Base-by-base conservation (phyloP, 2,888 invertebrate genomes). In the Watsonalla cultraria region DNA sequence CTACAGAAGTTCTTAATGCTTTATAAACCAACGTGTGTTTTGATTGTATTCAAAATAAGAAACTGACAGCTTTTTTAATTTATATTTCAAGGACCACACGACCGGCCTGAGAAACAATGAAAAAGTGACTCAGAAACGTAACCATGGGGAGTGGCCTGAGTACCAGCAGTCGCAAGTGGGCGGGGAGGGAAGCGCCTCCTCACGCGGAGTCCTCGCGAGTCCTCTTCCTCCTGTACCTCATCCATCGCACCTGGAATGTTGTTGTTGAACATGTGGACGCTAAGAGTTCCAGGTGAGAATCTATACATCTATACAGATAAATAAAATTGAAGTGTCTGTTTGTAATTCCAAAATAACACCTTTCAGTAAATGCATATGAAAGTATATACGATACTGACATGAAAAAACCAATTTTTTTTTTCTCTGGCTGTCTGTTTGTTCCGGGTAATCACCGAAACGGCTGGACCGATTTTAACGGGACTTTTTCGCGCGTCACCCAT, bases 171-270 rank as follows among this genome's bases (percentile, higher is more conserved):
- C 74, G 80, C 54, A 82, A 76, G 59, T 80, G 82, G 79, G 66
- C 72, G 33, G 53, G 57, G 52, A 65, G 72, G 15, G 80, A 84
- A 51, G 66, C 72, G 1, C 82, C 84, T 9, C 80, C 82, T 0
- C 76, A 84, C 34, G 89, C 91, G 0, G 93, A 93, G 76, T 92
- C 92, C 5, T 93, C 93, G 6, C 81, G 93, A 52, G 90, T 93
- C 5, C 87, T 94, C 52, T 94, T 94, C 72, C 86, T 94, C 58
- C 82, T 94, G 64, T 93, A 94, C 76, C 85, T 94, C 56, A 93
- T 94, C 66, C 93, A 94, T 68, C 92, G 94, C 61, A 94, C 94
- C 11, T 94, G 94, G 94, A 93, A 92, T 70, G 92, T 94, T 11
- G 92, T 94, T 5, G 89, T 93, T 48, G 93, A 93, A 57, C 92